phyloP scores from a whole-genome alignment of 2,113 vertebrate species.

The Chitala chitala region DNA sequence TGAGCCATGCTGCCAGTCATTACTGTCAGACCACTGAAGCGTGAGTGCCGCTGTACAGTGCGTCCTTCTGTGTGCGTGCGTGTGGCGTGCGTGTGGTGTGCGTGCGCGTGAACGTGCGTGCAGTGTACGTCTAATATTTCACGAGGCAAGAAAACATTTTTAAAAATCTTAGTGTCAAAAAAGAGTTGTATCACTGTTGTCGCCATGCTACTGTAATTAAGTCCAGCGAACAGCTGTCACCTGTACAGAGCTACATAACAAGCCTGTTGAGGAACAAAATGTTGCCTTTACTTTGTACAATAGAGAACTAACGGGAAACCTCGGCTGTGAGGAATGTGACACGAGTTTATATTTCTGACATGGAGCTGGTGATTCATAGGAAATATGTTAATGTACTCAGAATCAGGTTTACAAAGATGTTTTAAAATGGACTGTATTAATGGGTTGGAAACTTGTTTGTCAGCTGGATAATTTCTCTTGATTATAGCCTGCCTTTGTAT shows the following conservation, averaged over 20 bases:
- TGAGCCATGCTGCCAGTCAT: constrained; percentile 86
- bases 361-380: constrained; percentile 85
- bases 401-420: constrained; percentile 97
- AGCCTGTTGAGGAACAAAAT: constrained; percentile 77
- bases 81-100: no score
- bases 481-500: constrained; percentile 86
- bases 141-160: constrained; percentile 65
- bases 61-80: constrained; percentile 78
- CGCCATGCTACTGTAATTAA: constrained; percentile 87
- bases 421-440: constrained; percentile 80
- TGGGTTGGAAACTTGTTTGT: constrained; percentile 77
- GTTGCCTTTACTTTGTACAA: constrained; percentile 99
- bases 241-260: constrained; percentile 83
- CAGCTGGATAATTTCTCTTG: constrained; percentile 73
- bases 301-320: constrained; percentile 96
- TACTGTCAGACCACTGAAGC: constrained; percentile 75
- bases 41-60: constrained; percentile 78
- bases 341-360: constrained; percentile 95
- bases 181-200: constrained; percentile 84
- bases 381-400: constrained; percentile 93
- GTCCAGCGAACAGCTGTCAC: constrained; percentile 74
- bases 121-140: constrained; percentile 69
- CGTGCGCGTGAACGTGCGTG: no score
- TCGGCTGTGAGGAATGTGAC: constrained; percentile 89
- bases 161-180: constrained; percentile 38